phyloP scores from a whole-genome alignment of 2,888 invertebrate genomes.

The Phengaris alcon region DNA sequence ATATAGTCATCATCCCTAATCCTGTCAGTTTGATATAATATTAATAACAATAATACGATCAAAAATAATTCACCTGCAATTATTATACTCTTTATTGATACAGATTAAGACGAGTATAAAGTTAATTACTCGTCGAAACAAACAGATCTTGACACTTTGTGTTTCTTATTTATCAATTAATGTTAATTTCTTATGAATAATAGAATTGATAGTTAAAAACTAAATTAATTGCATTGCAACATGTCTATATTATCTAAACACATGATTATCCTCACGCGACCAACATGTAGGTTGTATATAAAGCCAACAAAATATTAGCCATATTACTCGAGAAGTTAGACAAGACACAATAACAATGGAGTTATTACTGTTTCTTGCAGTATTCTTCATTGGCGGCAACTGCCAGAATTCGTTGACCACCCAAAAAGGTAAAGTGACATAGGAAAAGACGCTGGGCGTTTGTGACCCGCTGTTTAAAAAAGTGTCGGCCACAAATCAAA shows the following conservation, averaged over 20 bases:
- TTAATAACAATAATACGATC: too few species aligned
- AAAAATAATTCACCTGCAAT: too few species aligned
- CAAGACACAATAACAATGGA: neutral
- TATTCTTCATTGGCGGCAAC: neutral
- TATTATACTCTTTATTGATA: too few species aligned
- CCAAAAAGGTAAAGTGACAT: neutral
- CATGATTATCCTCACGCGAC: constrained; percentile 14
- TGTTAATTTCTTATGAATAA: neutral
- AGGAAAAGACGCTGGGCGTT: too few species aligned
- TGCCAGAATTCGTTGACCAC: neutral
- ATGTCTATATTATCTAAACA: neutral
- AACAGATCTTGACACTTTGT: neutral
- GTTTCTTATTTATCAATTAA: neutral
- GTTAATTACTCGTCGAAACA: too few species aligned
- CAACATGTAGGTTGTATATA: neutral
- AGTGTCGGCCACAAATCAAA: too few species aligned
- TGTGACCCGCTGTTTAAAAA: too few species aligned
- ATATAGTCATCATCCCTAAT: too few species aligned
- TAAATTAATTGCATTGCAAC: neutral
- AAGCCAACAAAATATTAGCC: neutral
- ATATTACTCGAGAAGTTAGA: neutral
- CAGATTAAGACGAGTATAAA: too few species aligned
- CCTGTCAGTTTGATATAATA: too few species aligned
- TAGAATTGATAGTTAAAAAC: neutral
- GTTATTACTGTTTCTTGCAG: neutral